A percentile compares a stretch with the other conserved stretches of the same genome.
These are phyloP conservation scores for Gorsachius goisagi DNA, from an alignment of 2,113 vertebrate species.

Conservation along the genomic window DNA sequence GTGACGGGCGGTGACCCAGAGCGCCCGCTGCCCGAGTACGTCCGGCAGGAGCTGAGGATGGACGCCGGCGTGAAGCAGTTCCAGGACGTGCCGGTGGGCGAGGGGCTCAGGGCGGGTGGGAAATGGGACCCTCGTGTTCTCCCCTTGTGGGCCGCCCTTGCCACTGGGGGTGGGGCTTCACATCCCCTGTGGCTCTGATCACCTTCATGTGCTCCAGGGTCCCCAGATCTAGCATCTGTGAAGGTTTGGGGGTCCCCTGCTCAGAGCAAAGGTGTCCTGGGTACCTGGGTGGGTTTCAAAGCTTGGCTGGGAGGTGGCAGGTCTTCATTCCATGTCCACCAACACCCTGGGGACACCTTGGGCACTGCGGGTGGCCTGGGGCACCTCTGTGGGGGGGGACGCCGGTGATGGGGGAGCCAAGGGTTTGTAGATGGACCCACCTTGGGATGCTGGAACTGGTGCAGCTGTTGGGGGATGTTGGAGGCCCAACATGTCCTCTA, in stretches of 20 bases:
- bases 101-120: not conserved
- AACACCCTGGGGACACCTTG: not conserved
- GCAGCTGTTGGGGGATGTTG: too few relatives aligned
- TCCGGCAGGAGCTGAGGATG: constrained; percentile 32
- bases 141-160: too few relatives aligned
- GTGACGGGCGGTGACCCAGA: not conserved
- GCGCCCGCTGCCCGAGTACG: not conserved
- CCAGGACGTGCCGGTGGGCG: not conserved
- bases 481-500: not conserved
- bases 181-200: not conserved
- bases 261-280: not conserved
- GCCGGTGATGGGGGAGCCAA: not conserved
- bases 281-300: not conserved
- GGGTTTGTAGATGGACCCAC: not conserved
- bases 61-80: not conserved
- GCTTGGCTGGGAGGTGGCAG: not conserved
- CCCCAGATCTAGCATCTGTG: not conserved
- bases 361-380: too few relatives aligned
- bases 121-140: not conserved
- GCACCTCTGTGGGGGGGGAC: not conserved
- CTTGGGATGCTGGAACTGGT: not conserved
- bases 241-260: not conserved
- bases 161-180: not conserved
- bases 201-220: not conserved
- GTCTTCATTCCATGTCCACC: not conserved